Conservation (phyloP, 2,113 vertebrate genomes). For the Mirza zaza region DNA sequence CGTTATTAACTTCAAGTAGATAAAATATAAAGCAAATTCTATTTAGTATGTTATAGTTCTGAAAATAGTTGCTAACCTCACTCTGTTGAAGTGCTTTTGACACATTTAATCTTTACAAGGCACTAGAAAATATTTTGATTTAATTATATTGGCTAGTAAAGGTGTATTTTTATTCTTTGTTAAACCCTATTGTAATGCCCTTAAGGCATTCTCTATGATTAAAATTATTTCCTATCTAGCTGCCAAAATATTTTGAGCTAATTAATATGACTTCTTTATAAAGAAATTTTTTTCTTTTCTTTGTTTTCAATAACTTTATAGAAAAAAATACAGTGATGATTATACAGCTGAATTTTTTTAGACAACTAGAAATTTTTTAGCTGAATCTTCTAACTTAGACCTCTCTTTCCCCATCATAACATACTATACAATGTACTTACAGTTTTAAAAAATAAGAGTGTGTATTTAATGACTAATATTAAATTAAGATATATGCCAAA, state of each 20-base stretch:
- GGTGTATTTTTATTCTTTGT: neutral
- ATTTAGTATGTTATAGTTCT: neutral
- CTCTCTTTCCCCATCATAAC: neutral
- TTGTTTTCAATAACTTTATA: neutral
- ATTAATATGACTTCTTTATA: neutral
- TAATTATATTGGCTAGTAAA: neutral
- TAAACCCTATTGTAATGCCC: neutral
- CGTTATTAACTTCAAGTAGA: neutral
- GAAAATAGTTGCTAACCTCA: neutral
- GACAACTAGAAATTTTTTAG: neutral
- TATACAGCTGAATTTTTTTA: neutral
- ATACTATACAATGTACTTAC: neutral
- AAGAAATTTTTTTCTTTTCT: neutral
- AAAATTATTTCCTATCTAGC: neutral
- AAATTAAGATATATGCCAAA: neutral
- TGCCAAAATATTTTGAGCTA: neutral
- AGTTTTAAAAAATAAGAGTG: neutral
- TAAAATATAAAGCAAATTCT: slow-evolving; percentile 18
- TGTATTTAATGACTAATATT: neutral
- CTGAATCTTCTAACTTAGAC: neutral
- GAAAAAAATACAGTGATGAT: neutral
- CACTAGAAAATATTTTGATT: neutral
- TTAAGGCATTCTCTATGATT: neutral
- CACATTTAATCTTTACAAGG: neutral
- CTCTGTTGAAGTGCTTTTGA: neutral